phyloP scores from a whole-genome alignment of 2,888 invertebrate species.

The Cataglyphis cursor region DNA sequence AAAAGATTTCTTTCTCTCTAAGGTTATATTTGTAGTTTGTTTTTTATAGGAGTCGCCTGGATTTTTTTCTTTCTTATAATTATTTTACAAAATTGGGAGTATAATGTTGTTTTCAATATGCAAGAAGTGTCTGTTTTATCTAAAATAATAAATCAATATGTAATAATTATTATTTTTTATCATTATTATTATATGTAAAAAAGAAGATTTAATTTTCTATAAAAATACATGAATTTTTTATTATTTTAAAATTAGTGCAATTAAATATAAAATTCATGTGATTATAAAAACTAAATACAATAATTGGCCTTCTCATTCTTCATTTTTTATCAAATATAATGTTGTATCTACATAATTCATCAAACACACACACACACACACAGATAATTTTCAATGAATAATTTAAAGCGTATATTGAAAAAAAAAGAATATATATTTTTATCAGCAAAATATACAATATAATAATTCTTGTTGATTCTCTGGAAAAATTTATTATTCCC shows the following conservation, averaged over 20 bases:
- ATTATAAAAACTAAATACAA: not conserved
- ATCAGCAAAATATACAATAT: not conserved
- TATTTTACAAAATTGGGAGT: not conserved
- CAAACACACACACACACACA: not conserved
- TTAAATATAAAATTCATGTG: not conserved
- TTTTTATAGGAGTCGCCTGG: not conserved
- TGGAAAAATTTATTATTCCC: slow-evolving; percentile 26
- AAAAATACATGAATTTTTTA: not conserved
- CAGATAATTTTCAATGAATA: not conserved
- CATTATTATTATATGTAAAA: not conserved
- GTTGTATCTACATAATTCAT: not conserved
- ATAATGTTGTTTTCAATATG: not conserved
- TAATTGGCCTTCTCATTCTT: not conserved
- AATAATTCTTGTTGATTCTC: not conserved
- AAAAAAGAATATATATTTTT: not conserved
- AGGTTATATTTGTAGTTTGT: slow-evolving; percentile 69
- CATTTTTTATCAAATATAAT: not conserved
- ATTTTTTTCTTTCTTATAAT: not conserved
- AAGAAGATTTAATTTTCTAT: not conserved
- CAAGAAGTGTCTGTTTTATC: not conserved
- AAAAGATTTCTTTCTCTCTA: slow-evolving; percentile 64
- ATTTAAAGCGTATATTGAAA: not conserved
- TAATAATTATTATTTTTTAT: not conserved
- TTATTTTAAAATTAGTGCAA: not conserved
- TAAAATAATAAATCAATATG: not conserved